Conservation (phyloP, 2,888 invertebrate species). For the Troilus luridus region DNA sequence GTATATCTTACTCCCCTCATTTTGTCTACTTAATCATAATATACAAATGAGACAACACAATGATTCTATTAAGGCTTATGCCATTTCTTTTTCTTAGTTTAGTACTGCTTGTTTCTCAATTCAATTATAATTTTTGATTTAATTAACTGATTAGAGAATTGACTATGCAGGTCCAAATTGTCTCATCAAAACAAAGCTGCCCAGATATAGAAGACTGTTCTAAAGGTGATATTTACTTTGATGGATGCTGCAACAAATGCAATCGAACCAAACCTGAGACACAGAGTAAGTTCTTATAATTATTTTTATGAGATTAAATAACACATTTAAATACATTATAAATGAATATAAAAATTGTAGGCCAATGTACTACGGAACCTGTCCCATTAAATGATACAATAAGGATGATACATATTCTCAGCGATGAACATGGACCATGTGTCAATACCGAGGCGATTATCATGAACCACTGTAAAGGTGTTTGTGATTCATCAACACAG, state of each 20-base stretch:
- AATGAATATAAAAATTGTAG: conserved; percentile 68
- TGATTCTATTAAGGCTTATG: neutral
- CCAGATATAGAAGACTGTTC: conserved; percentile 77
- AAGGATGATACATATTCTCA: conserved; percentile 72
- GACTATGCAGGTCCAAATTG: conserved; percentile 71
- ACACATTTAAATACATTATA: too few species aligned
- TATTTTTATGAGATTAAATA: too few species aligned
- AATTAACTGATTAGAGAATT: neutral
- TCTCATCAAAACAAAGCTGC: conserved; percentile 74
- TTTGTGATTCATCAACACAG: conserved; percentile 79
- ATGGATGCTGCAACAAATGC: conserved; percentile 81
- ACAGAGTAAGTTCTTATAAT: conserved; percentile 69
- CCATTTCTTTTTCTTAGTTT: neutral
- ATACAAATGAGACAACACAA: too few species aligned
- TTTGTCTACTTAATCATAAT: too few species aligned
- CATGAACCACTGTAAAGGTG: conserved; percentile 80
- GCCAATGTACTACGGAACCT: conserved; percentile 73
- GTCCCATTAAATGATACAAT: conserved; percentile 73
- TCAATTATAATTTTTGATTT: neutral
- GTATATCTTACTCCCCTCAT: too few species aligned
- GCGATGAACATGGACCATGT: conserved; percentile 75
- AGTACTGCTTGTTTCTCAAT: neutral
- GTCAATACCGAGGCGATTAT: conserved; percentile 74
- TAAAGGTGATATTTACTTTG: conserved; percentile 72
- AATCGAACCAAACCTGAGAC: conserved; percentile 70